These are phyloP conservation scores for Chlorospingus flavigularis DNA, from an alignment of 2,797 vertebrate genomes.

Conservation along the genomic window DNA sequence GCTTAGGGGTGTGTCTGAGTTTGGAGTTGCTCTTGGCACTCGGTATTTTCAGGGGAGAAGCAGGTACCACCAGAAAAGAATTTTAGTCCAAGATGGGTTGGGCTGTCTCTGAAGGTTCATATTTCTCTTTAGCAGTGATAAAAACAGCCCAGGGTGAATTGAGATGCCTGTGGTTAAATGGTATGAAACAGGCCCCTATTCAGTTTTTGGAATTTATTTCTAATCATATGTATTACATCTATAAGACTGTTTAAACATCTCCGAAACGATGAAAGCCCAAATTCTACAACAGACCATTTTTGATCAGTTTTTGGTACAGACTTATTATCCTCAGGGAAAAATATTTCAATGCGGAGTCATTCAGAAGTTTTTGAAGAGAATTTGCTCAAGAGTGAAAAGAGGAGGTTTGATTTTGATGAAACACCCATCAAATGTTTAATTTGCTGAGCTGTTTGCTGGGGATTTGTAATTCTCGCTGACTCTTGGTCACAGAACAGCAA, in stretches of 20 bases:
- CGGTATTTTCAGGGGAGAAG: not conserved
- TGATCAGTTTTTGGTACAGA: not conserved
- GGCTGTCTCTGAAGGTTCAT: not conserved
- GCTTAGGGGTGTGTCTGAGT: not conserved
- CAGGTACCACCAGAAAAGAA: not conserved
- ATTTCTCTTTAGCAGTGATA: not conserved
- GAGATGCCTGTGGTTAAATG: constrained; percentile 4
- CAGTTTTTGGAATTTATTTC: not conserved
- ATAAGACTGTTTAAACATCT: not conserved
- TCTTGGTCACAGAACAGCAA: not conserved
- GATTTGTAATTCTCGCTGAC: not conserved
- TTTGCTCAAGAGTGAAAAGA: not conserved
- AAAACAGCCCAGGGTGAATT: not conserved
- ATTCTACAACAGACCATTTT: not conserved
- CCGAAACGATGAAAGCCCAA: not conserved
- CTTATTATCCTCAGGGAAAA: not conserved
- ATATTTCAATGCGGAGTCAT: not conserved
- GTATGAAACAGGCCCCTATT: not conserved
- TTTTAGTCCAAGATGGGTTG: not conserved
- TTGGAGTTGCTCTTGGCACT: not conserved
- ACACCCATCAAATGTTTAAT: not conserved
- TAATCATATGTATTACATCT: not conserved
- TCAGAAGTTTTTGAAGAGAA: not conserved
- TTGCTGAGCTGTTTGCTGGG: not conserved
- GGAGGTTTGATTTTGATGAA: not conserved